A percentile compares a stretch with the other conserved stretches of the same genome.
These are phyloP conservation scores for Athalia circularis DNA, from an alignment of 2,888 invertebrate genomes.

Conservation along the genomic window DNA sequence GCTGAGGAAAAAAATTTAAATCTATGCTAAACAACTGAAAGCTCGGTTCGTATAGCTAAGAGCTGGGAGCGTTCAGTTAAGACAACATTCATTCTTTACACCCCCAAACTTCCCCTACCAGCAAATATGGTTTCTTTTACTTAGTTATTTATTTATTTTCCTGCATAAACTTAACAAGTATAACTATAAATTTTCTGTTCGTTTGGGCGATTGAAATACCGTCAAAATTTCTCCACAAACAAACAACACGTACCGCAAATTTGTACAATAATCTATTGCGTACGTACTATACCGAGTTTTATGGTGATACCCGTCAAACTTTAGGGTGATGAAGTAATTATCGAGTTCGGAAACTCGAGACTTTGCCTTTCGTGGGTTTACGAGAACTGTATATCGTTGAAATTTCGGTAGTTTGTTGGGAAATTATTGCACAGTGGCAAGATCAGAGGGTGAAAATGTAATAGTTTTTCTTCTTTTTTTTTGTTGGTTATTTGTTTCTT, in stretches of 20 bases:
- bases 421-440: background rate
- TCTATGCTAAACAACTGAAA: slow-evolving; percentile 17
- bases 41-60: background rate
- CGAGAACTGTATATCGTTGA: background rate
- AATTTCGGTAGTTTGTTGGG: slow-evolving; percentile 7
- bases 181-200: too few relatives aligned
- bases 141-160: too few relatives aligned
- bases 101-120: background rate
- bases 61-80: background rate
- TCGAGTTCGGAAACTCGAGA: background rate
- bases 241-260: background rate
- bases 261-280: too few relatives aligned
- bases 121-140: too few relatives aligned
- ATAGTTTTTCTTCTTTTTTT: too few relatives aligned
- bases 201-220: too few relatives aligned
- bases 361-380: background rate
- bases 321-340: background rate
- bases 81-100: background rate
- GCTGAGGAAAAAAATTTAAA: background rate
- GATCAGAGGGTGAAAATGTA: background rate
- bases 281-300: background rate
- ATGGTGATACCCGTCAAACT: background rate
- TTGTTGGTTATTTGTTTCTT: too few relatives aligned
- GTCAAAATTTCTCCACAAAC: background rate
- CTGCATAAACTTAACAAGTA: too few relatives aligned